phyloP scores from a whole-genome alignment of 2,888 invertebrate species.

The Agrotis ipsilon region DNA sequence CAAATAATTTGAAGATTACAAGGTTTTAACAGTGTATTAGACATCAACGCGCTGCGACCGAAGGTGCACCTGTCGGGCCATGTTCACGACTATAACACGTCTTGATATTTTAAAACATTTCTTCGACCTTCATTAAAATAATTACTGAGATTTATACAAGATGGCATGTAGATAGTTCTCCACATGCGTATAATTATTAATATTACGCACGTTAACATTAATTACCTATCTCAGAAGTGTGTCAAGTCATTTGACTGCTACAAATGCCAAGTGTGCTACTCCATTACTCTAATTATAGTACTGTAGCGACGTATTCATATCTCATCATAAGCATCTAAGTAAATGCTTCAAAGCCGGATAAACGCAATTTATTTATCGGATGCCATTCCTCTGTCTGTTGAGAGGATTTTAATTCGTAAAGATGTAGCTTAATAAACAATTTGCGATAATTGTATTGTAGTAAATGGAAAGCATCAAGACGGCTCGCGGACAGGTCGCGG shows the following conservation, averaged over 20 bases:
- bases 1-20: conserved; percentile 61
- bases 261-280: conserved; percentile 42
- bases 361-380: conserved; percentile 42
- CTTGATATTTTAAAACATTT: conserved; percentile 69
- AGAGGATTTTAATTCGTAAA: conserved; percentile 26
- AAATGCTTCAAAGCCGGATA: conserved; percentile 44
- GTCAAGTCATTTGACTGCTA: conserved; percentile 42
- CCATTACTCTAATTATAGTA: conserved; percentile 62
- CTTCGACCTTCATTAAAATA: conserved; percentile 16
- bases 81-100: conserved; percentile 52
- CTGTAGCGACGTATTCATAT: conserved; percentile 43
- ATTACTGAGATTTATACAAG: conserved; percentile 28
- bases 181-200: conserved; percentile 31
- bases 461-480: conserved; percentile 85
- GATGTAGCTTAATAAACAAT: conserved; percentile 55
- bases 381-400: conserved; percentile 22
- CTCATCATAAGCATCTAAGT: conserved; percentile 32
- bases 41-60: conserved; percentile 62
- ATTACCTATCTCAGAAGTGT: conserved; percentile 45
- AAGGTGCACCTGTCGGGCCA: conserved; percentile 78
- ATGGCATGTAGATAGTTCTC: conserved; percentile 5
- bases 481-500: conserved; percentile 80
- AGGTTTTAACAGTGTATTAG: conserved; percentile 64
- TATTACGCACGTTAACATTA: conserved; percentile 31
- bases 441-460: conserved; percentile 56